phyloP scores from a whole-genome alignment of 2,797 vertebrate genomes.

The Tauraco hartlaubi region DNA sequence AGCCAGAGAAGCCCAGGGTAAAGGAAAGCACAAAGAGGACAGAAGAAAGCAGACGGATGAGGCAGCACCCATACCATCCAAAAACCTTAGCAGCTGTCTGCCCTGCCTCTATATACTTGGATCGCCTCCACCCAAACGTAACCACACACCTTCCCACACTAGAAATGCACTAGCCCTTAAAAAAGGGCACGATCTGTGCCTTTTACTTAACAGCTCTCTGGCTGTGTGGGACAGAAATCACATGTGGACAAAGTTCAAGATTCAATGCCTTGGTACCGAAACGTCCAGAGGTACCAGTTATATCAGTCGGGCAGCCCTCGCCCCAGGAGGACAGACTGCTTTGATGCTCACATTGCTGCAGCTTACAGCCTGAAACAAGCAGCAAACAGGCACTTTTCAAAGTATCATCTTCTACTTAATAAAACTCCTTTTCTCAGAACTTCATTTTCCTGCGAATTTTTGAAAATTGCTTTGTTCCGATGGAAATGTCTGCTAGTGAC shows the following conservation, averaged over 20 bases:
- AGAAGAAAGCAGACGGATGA: background rate
- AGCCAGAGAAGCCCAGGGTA: background rate
- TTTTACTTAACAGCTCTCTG: background rate
- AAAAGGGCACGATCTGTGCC: accelerated
- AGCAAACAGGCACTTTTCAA: accelerated
- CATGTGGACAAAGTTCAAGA: accelerated
- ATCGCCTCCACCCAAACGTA: accelerated
- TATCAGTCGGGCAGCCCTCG: accelerated
- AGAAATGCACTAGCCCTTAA: background rate
- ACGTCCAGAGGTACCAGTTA: accelerated
- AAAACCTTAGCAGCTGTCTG: background rate
- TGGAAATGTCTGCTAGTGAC: background rate
- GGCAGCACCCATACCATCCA: accelerated
- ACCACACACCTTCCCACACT: accelerated
- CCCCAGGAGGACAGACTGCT: accelerated
- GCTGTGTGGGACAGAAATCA: accelerated
- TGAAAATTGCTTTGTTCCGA: background rate
- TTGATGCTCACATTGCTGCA: accelerated
- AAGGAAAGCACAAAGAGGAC: background rate
- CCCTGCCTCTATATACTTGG: accelerated
- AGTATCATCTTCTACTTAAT: background rate
- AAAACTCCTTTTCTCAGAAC: background rate
- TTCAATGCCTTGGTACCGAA: background rate
- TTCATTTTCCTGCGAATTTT: background rate
- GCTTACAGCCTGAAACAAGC: background rate